Conservation (phyloP, 1,140 invertebrate genomes). For the Pogonomyrmex californicus region DNA sequence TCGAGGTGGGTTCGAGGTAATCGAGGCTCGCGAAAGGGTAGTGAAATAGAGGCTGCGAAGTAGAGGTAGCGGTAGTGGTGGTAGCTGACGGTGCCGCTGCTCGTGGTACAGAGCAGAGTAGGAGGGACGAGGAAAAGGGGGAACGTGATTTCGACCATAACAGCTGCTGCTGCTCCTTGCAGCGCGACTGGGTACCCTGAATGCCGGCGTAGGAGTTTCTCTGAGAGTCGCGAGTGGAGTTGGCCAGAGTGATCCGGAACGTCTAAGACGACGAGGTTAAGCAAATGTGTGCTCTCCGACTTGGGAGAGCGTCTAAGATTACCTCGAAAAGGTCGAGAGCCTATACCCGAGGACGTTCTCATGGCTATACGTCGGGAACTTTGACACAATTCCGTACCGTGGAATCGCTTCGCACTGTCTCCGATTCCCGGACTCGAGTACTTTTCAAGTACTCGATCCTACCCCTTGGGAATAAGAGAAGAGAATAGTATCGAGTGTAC, state of each 20-base stretch:
- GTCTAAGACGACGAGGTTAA: constrained; percentile 73
- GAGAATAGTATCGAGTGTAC: constrained; percentile 43
- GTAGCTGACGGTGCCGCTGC: neutral
- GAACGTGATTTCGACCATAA: constrained; percentile 77
- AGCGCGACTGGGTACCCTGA: constrained; percentile 67
- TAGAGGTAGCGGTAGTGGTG: constrained; percentile 7
- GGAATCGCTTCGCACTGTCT: constrained; percentile 48
- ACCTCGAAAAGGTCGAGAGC: constrained; percentile 71
- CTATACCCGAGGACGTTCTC: constrained; percentile 54
- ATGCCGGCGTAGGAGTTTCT: constrained; percentile 69
- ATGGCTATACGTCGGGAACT: constrained; percentile 54
- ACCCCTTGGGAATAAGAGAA: constrained; percentile 13
- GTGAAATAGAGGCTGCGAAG: constrained; percentile 73
- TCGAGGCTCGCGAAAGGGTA: constrained; percentile 66
- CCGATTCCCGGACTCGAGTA: constrained; percentile 48
- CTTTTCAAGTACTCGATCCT: constrained; percentile 53
- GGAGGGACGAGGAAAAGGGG: constrained; percentile 31
- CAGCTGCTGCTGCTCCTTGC: constrained; percentile 72
- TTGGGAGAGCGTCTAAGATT: constrained; percentile 71
- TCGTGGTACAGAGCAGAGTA: neutral
- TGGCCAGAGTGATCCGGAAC: constrained; percentile 68
- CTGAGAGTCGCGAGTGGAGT: constrained; percentile 65
- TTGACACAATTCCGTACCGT: constrained; percentile 57
- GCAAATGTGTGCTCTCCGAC: constrained; percentile 71
- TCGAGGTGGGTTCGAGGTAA: constrained; percentile 62